phyloP scores from a whole-genome alignment of 2,888 invertebrate genomes.

The Sinohyriopsis cumingii region DNA sequence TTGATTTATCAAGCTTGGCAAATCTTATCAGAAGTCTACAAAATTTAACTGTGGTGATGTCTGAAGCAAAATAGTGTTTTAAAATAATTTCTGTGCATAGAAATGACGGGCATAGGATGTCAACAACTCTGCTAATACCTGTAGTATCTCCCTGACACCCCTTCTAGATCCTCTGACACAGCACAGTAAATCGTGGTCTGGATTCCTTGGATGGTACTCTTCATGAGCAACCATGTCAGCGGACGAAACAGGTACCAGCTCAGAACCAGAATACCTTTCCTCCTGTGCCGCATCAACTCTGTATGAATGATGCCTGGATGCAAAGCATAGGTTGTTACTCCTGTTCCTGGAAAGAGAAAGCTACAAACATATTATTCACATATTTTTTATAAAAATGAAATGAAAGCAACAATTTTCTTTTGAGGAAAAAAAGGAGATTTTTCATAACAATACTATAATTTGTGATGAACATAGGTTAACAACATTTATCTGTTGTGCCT shows the following conservation, averaged over 20 bases:
- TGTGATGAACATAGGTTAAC: no score
- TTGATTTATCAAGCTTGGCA: no score
- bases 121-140: conserved; percentile 30
- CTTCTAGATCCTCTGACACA: conserved; percentile 39
- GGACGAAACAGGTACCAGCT: conserved; percentile 7
- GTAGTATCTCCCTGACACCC: conserved; percentile 50
- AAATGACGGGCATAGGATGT: background rate
- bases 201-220: conserved; percentile 48
- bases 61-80: no score
- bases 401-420: no score
- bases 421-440: no score
- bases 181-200: conserved; percentile 61
- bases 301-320: conserved; percentile 49
- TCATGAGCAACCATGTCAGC: conserved; percentile 17
- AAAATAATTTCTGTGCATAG: no score
- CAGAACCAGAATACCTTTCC: conserved; percentile 10
- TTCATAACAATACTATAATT: no score
- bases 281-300: conserved; percentile 35
- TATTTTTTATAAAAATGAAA: no score
- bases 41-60: no score
- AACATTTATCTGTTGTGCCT: no score
- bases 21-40: no score
- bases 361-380: no score
- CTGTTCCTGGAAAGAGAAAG: conserved; percentile 14
- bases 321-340: conserved; percentile 37